Base-by-base conservation (phyloP, 1,140 invertebrate genomes). In the Drosophila ananassae region DNA sequence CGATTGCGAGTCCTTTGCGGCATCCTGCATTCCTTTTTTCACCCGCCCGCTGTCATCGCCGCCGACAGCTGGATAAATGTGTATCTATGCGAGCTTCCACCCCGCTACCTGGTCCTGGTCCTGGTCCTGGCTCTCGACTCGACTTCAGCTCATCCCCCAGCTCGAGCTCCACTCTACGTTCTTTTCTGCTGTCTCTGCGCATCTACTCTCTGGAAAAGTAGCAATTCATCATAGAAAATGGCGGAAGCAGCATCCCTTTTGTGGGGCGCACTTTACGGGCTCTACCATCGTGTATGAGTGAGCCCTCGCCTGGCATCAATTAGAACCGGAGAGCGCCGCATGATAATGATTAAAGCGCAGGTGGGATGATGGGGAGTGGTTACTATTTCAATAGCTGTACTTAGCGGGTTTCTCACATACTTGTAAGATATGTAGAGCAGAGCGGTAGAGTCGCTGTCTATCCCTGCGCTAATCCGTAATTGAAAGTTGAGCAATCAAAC, bases 191-290 rank as follows among this genome's bases (percentile, higher is more conserved):
- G 73, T 81, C 81, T 87, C 82, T 87, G 81, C 82, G 81, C 82
- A 87, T 89, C 83, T 78, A 63, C 79, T 79, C 74, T 85, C 41
- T 46, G 47, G 73, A 87, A 89, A 89, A 90, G 82, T 83, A 89
- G 85, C 90, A 91, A 91, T 91, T 91, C 90, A 91, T 91, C 90
- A 91, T 90, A 91, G 90, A 91, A 91, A 91, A 91, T 91, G 90
- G 90, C 90, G 90, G 82, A 85, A 85, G 83, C 87, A 87, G 80
- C 82, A 75, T 68, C 62, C 62, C 60, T 75, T 82, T 89, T 58
- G 63, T 74, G 81, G 68, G 73, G 52, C 50, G 58, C 28, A 34
- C 72, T 71, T n/a, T 28, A 8, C 54, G 39, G 12, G 30, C 3
- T 34, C 58, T 62, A 2, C 34, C 12, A 12, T 57, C 46, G 48